Conservation (phyloP, 2,888 invertebrate genomes). For the Luffia ferchaultella region DNA sequence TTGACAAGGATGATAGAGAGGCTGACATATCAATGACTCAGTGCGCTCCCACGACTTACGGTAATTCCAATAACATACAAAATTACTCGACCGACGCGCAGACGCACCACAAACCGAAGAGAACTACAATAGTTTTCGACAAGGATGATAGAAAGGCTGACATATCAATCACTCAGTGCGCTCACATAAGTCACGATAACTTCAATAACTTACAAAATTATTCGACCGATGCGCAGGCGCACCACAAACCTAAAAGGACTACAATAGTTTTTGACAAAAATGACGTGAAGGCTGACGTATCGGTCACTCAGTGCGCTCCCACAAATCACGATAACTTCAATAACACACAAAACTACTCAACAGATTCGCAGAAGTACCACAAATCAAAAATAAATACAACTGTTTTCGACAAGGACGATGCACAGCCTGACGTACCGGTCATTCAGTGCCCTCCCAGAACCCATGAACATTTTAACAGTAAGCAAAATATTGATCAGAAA, state of each 20-base stretch:
- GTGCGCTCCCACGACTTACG: background rate
- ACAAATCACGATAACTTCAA: no score
- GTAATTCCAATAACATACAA: no score
- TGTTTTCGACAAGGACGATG: background rate
- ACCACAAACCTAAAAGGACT: background rate
- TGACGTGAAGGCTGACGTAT: background rate
- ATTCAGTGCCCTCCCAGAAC: background rate
- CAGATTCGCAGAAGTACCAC: no score
- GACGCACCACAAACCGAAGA: no score
- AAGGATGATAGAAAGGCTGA: background rate
- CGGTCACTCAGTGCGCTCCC: background rate
- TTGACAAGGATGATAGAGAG: background rate
- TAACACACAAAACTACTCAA: no score
- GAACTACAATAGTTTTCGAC: no score
- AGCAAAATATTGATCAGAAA: no score
- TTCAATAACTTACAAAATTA: no score
- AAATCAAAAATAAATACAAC: background rate
- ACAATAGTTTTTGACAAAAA: background rate
- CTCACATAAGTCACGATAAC: no score
- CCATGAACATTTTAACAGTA: no score
- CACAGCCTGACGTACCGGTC: background rate
- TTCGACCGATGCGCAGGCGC: no score
- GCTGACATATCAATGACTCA: constrained; percentile 5
- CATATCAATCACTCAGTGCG: background rate
- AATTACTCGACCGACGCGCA: no score